Evolutionary conservation across 2,888 invertebrate genomes (phyloP), one percentile per base, ranked within the genome.

Genomic region (Tiphia femorata): DNA sequence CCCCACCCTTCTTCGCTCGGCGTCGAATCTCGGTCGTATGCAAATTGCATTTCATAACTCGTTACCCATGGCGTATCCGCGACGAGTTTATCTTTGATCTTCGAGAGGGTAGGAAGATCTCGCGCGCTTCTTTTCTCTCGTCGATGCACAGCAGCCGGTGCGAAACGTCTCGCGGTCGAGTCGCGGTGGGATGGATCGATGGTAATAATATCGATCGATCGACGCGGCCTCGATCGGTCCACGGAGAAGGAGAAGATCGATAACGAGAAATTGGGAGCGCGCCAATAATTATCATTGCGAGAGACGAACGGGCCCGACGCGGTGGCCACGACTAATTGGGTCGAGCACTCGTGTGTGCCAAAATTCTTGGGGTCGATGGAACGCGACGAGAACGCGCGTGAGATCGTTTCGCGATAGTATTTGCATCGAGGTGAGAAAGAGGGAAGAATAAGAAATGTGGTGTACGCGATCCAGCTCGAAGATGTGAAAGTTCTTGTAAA

Each of bases 41-140:
- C 71, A 79, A 78, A 79, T 75, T 67, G 70, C 75, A 71, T 77
- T 79, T 79, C 76, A 76, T 77, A 77, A 76, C 75, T 77, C 70
- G 75, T 72, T 72, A 72, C 60, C 58, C 53, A 30, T 30, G 46
- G 59, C 44, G 38, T 25, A 49, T 49, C 41, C 60, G 19, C 46
- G 42, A 40, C 40, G 52, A 57, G 56, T 69, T 63, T 68, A 55
- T 62, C 60, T 29, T 43, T 33, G 47, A 62, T 64, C 64, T 52
- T 44, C 40, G 8, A 27, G 7, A 25, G 12, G 12, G 10, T 38
- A 5, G 12, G 4, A 3, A n/a, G 12, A 20, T 46, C 46, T 46
- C 20, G 16, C 25, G 50, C 37, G 44, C 25, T 46, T 51, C 37
- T n/a, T 27, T 38, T 35, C 46, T 25, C 20, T 44, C 38, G 23